A percentile compares a stretch with the other conserved stretches of the same genome.
Conservation (phyloP, 1,140 invertebrate species). For the Diorhabda sublineata region DNA sequence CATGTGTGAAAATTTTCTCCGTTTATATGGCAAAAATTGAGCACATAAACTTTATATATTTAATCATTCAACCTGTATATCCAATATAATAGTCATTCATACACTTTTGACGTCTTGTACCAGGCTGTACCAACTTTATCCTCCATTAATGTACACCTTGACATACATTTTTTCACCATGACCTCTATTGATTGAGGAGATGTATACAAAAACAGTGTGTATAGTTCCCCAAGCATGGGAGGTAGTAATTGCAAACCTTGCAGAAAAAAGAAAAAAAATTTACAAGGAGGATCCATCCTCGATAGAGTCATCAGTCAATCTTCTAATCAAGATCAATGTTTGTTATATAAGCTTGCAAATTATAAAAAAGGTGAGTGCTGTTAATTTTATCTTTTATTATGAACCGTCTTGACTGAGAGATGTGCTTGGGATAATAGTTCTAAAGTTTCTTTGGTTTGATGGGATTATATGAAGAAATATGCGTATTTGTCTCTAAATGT, state of each 20-base stretch:
- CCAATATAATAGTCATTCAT: conserved; percentile 9
- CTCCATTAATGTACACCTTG: conserved; percentile 20
- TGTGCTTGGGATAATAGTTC: neutral
- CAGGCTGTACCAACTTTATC: conserved; percentile 10
- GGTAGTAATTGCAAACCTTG: conserved; percentile 48
- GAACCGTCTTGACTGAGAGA: conserved; percentile 5
- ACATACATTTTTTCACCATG: conserved; percentile 30
- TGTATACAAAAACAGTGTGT: conserved; percentile 3
- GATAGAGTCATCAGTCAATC: conserved; percentile 84
- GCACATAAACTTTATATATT: too few species aligned
- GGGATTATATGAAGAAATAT: too few species aligned
- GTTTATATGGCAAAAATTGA: too few species aligned
- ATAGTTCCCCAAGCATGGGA: conserved; percentile 39
- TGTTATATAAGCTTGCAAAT: conserved; percentile 81
- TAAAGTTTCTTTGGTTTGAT: too few species aligned
- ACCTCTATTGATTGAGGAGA: conserved; percentile 25
- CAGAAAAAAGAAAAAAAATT: conserved; percentile 42
- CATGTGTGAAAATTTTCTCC: too few species aligned
- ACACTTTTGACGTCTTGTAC: conserved; percentile 2
- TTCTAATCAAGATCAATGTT: conserved; percentile 76
- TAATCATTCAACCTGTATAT: neutral
- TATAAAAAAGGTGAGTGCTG: conserved; percentile 71
- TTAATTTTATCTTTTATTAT: neutral
- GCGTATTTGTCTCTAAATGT: too few species aligned
- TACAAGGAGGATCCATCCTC: conserved; percentile 69